A percentile compares a stretch with the other conserved stretches of the same genome.
Evolutionary conservation across 2,113 vertebrate genomes (phyloP).

Genomic region (Murina feae): DNA sequence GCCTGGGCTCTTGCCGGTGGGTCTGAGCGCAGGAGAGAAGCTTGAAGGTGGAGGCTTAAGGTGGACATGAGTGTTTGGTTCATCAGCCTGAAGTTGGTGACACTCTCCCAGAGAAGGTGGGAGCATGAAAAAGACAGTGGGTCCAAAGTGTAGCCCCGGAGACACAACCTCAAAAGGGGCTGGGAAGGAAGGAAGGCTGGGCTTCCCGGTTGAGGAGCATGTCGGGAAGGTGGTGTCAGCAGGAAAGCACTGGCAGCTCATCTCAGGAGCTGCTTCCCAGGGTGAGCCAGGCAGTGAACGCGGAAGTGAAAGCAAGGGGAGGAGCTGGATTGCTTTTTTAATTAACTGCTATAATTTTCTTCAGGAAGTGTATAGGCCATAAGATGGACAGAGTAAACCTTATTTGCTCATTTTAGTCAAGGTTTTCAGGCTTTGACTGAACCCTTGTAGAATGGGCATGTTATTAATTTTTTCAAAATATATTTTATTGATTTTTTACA

Average conservation of each 20-base stretch:
- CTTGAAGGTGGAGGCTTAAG: neutral
- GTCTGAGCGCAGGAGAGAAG: neutral
- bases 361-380: neutral
- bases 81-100: neutral
- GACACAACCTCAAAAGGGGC: neutral
- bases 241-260: neutral
- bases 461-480: neutral
- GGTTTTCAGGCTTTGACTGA: neutral
- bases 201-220: neutral
- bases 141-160: neutral
- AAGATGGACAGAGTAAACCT: neutral
- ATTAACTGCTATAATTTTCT: neutral
- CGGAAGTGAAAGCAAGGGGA: neutral
- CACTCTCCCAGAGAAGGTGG: neutral
- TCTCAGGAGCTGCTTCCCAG: neutral
- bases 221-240: neutral
- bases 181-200: neutral
- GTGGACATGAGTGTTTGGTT: neutral
- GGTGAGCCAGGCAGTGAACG: neutral
- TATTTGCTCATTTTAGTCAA: neutral
- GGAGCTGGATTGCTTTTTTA: neutral
- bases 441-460: neutral
- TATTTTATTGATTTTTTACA: too few relatives aligned
- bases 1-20: neutral
- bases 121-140: neutral